Percentiles rank a stretch among this genome's conserved stretches.
Evolutionary conservation across 2,113 vertebrate genomes (phyloP).

Genomic region (Neotoma lepida): DNA sequence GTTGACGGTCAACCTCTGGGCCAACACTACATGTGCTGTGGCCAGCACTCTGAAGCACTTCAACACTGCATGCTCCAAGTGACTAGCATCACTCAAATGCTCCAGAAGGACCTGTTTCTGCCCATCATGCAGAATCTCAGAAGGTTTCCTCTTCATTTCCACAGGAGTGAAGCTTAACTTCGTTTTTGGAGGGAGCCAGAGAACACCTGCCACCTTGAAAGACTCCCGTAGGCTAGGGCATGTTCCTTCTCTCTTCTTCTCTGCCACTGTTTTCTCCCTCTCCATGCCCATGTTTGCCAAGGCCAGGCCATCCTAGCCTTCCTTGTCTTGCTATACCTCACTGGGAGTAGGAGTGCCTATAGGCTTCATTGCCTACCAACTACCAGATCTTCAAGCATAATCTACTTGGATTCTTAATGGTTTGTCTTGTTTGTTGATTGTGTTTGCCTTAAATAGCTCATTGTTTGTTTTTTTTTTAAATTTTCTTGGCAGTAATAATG

Average conservation of each 20-base stretch:
- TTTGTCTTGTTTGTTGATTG: background rate
- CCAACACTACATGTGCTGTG: background rate
- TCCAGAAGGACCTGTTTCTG: background rate
- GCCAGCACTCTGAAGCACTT: background rate
- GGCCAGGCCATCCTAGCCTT: background rate
- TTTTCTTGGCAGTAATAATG: background rate
- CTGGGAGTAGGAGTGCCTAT: background rate
- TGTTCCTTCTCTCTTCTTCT: background rate
- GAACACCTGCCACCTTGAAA: background rate
- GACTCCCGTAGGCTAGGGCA: background rate
- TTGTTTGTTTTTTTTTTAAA: background rate
- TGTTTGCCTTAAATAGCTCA: background rate
- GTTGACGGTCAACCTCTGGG: background rate
- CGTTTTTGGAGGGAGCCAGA: background rate
- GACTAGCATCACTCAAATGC: background rate
- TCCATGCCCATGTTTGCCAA: background rate
- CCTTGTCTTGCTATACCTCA: background rate
- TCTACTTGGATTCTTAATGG: background rate
- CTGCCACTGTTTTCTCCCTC: too few relatives aligned
- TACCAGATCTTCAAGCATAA: background rate
- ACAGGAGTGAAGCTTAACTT: background rate
- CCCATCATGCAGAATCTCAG: background rate
- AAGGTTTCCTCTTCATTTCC: background rate
- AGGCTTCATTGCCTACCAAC: background rate
- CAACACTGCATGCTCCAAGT: background rate